Conservation (phyloP, 2,113 vertebrate genomes). For the Semnopithecus entellus region DNA sequence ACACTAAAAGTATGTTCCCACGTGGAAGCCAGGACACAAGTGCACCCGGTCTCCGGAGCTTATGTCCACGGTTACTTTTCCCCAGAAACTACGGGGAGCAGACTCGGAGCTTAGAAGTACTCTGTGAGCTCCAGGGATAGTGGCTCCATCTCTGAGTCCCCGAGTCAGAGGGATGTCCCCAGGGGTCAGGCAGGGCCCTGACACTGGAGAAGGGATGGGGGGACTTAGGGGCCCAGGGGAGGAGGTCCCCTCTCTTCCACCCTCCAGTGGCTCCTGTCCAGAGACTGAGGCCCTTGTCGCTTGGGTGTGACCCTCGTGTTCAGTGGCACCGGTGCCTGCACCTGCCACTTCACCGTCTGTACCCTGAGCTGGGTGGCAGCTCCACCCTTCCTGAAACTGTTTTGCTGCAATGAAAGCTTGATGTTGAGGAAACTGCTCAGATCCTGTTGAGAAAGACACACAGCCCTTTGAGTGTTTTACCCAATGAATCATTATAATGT, state of each 20-base stretch:
- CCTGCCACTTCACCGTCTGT: no score
- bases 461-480: not conserved
- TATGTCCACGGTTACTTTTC: not conserved
- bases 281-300: no score
- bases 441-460: not conserved
- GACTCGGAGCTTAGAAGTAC: not conserved
- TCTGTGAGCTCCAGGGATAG: no score
- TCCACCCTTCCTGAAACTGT: no score
- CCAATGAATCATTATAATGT: not conserved
- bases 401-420: no score
- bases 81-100: no score
- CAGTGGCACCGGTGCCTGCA: no score
- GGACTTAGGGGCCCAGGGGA: not conserved
- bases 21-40: not conserved
- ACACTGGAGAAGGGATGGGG: not conserved
- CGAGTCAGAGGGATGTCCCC: no score
- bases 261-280: no score
- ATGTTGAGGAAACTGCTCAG: not conserved
- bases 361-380: no score
- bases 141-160: no score
- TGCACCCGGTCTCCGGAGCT: not conserved
- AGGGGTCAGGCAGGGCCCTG: not conserved
- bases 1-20: not conserved
- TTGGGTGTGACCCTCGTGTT: no score
- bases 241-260: not conserved